A percentile compares a stretch with the other conserved stretches of the same genome.
phyloP scores from a whole-genome alignment of 2,888 invertebrate genomes.

The Oxycera nigricornis region DNA sequence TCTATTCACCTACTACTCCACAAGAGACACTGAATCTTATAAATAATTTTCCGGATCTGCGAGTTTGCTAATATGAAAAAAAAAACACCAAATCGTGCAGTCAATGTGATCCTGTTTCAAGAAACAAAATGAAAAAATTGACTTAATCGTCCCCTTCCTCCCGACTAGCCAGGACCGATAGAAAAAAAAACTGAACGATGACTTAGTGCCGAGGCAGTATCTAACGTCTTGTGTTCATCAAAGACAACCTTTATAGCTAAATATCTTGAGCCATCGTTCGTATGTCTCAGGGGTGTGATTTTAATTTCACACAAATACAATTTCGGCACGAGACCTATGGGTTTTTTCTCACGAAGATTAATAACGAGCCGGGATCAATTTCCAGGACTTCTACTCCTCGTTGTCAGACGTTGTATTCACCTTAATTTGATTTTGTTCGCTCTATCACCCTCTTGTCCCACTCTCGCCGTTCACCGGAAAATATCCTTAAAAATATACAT shows the following conservation, averaged over 20 bases:
- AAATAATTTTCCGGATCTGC: constrained; percentile 43
- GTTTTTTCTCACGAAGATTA: constrained; percentile 48
- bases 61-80: constrained; percentile 40
- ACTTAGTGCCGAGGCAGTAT: constrained; percentile 1
- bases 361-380: constrained; percentile 46
- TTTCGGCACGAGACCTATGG: constrained; percentile 47
- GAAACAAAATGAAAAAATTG: constrained; percentile 19
- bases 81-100: neutral
- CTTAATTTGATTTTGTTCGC: constrained; percentile 47
- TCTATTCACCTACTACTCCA: constrained; percentile 8
- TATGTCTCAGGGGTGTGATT: constrained; percentile 60
- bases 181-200: constrained; percentile 12
- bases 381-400: neutral
- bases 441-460: constrained; percentile 5
- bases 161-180: neutral
- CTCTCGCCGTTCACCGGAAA: neutral
- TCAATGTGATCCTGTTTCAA: neutral
- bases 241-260: constrained; percentile 2
- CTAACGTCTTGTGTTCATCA: neutral
- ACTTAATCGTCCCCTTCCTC: neutral
- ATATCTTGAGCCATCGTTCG: neutral
- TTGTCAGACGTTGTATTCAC: constrained; percentile 32
- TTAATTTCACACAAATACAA: constrained; percentile 62
- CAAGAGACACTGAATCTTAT: constrained; percentile 18
- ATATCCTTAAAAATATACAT: neutral